Evolutionary conservation across 2,113 vertebrate genomes (phyloP).

Genomic region (Brevimyrus niger): DNA sequence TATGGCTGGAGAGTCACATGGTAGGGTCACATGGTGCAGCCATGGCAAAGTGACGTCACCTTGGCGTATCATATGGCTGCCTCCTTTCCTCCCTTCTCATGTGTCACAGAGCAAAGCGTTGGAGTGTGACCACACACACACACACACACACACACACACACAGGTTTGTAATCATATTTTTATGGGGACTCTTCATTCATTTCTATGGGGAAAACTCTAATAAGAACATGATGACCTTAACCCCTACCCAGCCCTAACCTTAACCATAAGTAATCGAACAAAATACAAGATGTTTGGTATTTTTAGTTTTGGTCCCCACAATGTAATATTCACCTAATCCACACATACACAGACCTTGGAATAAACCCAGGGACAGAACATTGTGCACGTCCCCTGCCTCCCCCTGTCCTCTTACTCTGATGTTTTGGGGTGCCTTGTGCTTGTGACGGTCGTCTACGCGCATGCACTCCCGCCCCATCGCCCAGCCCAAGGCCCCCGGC

Average conservation of each 20-base stretch:
- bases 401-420: background rate
- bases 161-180: too few species aligned
- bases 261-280: too few species aligned
- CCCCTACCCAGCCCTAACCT: too few species aligned
- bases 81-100: background rate
- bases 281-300: too few species aligned
- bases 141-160: background rate
- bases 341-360: background rate
- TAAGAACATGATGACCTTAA: too few species aligned
- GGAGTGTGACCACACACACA: background rate
- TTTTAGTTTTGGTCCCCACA: too few species aligned
- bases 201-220: too few species aligned
- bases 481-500: background rate
- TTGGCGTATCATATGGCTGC: background rate
- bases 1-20: background rate
- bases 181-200: too few species aligned
- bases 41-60: background rate
- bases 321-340: too few species aligned
- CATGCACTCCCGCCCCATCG: background rate
- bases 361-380: background rate
- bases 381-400: background rate
- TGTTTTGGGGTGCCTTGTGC: background rate
- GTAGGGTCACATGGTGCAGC: background rate
- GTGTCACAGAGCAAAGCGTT: background rate
- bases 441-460: background rate